Conservation (phyloP, 2,113 vertebrate species). For the Corythaeola cristata region DNA sequence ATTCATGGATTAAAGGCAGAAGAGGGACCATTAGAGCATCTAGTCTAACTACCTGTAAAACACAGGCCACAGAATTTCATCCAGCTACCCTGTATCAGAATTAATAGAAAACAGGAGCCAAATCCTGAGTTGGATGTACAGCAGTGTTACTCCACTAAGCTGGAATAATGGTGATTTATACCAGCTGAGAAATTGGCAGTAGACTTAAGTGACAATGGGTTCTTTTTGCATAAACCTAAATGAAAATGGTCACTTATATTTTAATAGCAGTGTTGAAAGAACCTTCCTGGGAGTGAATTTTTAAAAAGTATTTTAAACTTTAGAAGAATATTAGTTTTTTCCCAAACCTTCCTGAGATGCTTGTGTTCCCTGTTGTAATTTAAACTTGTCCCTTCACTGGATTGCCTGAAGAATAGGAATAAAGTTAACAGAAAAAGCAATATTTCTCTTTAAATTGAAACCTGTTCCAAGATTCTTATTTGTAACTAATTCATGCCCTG, state of each 20-base stretch:
- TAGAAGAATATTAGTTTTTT: not conserved
- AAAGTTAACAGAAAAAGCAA: not conserved
- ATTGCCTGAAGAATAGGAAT: not conserved
- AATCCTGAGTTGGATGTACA: not conserved
- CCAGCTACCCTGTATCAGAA: not conserved
- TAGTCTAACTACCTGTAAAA: conserved; percentile 15
- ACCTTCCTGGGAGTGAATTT: not conserved
- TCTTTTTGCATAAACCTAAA: conserved; percentile 22
- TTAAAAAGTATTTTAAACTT: not conserved
- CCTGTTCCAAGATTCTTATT: not conserved
- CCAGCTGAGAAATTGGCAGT: not conserved
- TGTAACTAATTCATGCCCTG: not conserved
- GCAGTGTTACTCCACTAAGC: not conserved
- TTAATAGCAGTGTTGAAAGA: not conserved
- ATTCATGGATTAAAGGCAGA: conserved; percentile 2
- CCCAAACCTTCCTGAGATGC: not conserved
- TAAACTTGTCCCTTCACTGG: not conserved
- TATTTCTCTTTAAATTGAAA: not conserved
- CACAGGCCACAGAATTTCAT: not conserved
- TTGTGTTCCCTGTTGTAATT: not conserved
- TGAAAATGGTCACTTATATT: not conserved
- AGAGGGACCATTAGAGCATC: conserved; percentile 6
- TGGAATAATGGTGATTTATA: not conserved
- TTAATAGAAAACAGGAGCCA: not conserved
- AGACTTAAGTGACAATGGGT: not conserved